A percentile compares a stretch with the other conserved stretches of the same genome.
Conservation (phyloP, 2,797 vertebrate species). For the Sebastes hubbsi region DNA sequence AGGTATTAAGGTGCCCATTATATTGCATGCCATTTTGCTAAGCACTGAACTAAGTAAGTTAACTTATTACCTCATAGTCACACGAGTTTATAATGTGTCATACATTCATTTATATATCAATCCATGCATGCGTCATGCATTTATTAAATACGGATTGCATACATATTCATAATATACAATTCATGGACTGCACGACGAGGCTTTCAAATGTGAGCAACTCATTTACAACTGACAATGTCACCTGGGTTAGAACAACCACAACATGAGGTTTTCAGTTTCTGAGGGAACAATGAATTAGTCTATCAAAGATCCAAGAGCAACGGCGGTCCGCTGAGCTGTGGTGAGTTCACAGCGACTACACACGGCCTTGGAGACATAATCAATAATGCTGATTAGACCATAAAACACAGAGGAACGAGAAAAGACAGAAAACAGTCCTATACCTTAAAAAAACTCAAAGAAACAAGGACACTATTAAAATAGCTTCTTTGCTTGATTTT, state of each 20-base stretch:
- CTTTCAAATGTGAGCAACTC: neutral
- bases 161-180: neutral
- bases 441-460: neutral
- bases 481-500: neutral
- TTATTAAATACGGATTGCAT: neutral
- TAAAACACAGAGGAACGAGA: slow-evolving; percentile 22
- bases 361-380: slow-evolving; percentile 32
- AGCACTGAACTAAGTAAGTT: neutral
- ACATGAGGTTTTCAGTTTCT: neutral
- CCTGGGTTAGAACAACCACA: neutral
- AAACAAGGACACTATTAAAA: neutral
- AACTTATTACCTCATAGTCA: neutral
- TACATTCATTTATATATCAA: neutral
- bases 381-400: slow-evolving; percentile 49
- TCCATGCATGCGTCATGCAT: neutral
- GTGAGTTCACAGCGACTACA: neutral
- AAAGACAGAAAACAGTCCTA: neutral
- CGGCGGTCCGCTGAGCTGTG: neutral
- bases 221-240: neutral
- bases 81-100: neutral
- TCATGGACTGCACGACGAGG: neutral
- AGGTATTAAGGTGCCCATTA: neutral
- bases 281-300: neutral
- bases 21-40: neutral
- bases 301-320: neutral